Percentiles rank a stretch among this genome's conserved stretches.
Evolutionary conservation across 2,797 vertebrate genomes (phyloP).

Genomic region (Enteromius argenteus): DNA sequence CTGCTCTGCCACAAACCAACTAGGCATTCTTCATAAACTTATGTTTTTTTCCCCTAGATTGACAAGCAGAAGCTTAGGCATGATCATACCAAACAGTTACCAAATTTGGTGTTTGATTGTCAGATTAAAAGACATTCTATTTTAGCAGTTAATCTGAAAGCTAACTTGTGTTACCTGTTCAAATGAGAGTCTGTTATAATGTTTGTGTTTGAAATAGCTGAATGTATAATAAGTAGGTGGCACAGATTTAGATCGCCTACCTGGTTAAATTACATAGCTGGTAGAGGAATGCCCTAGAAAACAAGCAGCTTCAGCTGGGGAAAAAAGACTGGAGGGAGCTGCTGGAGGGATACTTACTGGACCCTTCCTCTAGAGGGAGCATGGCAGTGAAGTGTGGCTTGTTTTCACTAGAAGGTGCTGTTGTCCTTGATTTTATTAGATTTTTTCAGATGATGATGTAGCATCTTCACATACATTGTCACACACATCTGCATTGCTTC

Average conservation of each 20-base stretch:
- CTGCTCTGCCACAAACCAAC: background rate
- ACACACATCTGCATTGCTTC: slow-evolving; percentile 41
- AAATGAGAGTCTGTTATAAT: slow-evolving; percentile 17
- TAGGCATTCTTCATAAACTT: background rate
- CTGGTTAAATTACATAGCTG: background rate
- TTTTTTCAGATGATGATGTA: slow-evolving; percentile 51
- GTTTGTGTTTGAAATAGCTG: slow-evolving; percentile 16
- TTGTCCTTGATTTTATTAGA: slow-evolving; percentile 33
- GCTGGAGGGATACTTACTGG: slow-evolving; percentile 66
- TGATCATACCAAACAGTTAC: background rate
- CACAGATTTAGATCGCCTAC: slow-evolving; percentile 17
- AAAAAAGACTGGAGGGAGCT: slow-evolving; percentile 46
- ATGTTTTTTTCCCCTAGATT: too few relatives aligned
- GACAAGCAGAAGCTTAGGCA: background rate
- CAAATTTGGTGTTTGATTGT: background rate
- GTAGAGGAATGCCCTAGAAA: slow-evolving; percentile 69
- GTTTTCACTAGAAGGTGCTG: slow-evolving; percentile 41
- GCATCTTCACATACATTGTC: slow-evolving; percentile 19
- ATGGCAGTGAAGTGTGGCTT: slow-evolving; percentile 13
- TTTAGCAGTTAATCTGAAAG: background rate
- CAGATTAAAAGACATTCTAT: background rate
- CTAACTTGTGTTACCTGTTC: slow-evolving; percentile 11
- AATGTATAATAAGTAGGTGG: background rate
- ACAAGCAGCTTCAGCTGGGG: slow-evolving; percentile 30
- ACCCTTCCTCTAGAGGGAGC: slow-evolving; percentile 60